These are phyloP conservation scores for Sussaba pulchella DNA, from an alignment of 2,888 invertebrate species.

Conservation along the genomic window DNA sequence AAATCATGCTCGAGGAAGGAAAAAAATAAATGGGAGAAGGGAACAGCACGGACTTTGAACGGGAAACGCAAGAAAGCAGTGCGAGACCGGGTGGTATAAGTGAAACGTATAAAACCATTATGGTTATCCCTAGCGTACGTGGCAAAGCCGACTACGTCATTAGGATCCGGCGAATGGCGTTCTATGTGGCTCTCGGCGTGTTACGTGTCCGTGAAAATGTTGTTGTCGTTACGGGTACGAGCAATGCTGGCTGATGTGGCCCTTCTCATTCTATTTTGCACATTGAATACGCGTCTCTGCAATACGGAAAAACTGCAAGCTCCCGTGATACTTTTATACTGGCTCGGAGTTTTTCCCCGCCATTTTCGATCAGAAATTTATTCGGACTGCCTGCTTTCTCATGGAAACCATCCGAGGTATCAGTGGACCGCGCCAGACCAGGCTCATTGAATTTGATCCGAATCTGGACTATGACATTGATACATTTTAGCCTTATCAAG, in stretches of 20 bases:
- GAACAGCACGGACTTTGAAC: conserved; percentile 33
- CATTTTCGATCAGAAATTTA: too few relatives aligned
- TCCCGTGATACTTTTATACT: not conserved
- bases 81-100: conserved; percentile 70
- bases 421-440: too few relatives aligned
- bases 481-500: too few relatives aligned
- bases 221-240: conserved; percentile 38
- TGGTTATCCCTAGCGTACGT: conserved; percentile 73
- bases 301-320: not conserved
- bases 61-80: conserved; percentile 9
- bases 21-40: conserved; percentile 17
- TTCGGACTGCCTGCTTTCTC: too few relatives aligned
- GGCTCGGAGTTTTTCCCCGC: not conserved
- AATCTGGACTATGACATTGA: too few relatives aligned
- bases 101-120: conserved; percentile 79
- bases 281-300: conserved; percentile 34
- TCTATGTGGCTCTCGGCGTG: conserved; percentile 51
- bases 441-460: too few relatives aligned
- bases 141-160: conserved; percentile 76
- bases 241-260: conserved; percentile 28
- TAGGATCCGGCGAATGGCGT: conserved; percentile 74
- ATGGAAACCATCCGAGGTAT: too few relatives aligned
- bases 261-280: conserved; percentile 49
- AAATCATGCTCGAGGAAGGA: conserved; percentile 56
- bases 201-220: conserved; percentile 41